phyloP scores from a whole-genome alignment of 2,797 vertebrate genomes.

The Helarctos malayanus region DNA sequence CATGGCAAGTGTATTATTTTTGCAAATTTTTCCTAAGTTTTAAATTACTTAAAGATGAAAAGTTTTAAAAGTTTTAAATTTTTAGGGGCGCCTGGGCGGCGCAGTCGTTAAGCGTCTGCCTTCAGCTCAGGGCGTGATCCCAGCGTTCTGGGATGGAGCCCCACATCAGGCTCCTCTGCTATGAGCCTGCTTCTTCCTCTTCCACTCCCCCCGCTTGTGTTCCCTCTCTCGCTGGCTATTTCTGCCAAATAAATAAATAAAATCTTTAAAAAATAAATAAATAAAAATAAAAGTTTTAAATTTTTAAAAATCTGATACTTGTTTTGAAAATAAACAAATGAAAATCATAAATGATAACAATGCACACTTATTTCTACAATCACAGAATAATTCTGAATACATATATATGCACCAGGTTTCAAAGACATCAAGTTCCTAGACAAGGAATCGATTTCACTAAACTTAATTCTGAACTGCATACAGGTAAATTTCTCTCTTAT shows the following conservation, averaged over 20 bases:
- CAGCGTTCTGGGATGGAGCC: too few species aligned
- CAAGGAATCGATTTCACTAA: background rate
- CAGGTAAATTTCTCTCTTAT: background rate
- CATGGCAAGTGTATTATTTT: background rate
- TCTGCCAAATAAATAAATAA: too few species aligned
- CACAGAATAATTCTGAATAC: background rate
- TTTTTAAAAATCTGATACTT: background rate
- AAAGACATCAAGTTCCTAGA: background rate
- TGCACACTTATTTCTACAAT: background rate
- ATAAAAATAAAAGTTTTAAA: too few species aligned
- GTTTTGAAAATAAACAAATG: background rate
- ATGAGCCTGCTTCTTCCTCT: too few species aligned
- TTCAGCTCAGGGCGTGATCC: too few species aligned
- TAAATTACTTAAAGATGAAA: background rate
- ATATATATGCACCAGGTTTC: background rate
- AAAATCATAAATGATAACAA: background rate
- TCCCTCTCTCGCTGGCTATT: too few species aligned
- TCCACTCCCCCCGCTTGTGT: too few species aligned
- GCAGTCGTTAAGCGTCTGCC: too few species aligned
- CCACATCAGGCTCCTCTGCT: too few species aligned
- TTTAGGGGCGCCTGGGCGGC: too few species aligned
- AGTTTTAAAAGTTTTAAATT: background rate
- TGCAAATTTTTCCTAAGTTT: background rate
- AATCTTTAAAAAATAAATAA: too few species aligned
- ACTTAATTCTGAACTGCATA: conserved; percentile 2